phyloP scores from a whole-genome alignment of 2,888 invertebrate genomes.

The Macroteleia sp. region DNA sequence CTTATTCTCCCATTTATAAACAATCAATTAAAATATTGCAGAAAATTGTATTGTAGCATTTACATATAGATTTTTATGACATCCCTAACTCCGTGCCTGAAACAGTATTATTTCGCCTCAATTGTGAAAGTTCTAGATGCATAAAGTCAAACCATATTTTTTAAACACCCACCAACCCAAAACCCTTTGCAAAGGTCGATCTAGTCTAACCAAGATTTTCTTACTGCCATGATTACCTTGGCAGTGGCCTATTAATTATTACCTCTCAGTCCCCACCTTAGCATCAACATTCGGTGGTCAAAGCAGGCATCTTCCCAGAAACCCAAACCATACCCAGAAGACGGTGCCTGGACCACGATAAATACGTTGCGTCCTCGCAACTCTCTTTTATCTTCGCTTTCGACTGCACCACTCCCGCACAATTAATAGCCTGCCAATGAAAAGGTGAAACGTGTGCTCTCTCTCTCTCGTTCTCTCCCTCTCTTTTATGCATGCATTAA shows the following conservation, averaged over 20 bases:
- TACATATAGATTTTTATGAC: too few relatives aligned
- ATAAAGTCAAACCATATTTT: too few relatives aligned
- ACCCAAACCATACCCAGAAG: constrained; percentile 25
- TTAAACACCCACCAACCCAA: too few relatives aligned
- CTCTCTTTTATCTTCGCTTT: constrained; percentile 21
- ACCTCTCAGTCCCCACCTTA: constrained; percentile 5
- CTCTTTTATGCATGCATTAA: constrained; percentile 18
- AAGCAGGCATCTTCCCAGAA: constrained; percentile 34
- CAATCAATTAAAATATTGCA: too few relatives aligned
- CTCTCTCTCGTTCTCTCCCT: not conserved
- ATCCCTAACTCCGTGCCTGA: too few relatives aligned
- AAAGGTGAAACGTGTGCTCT: constrained; percentile 7
- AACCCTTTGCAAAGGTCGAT: too few relatives aligned
- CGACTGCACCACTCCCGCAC: constrained; percentile 16
- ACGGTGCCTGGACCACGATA: constrained; percentile 8
- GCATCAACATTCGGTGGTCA: not conserved
- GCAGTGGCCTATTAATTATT: constrained; percentile 57
- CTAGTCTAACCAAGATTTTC: not conserved
- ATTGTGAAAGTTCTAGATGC: too few relatives aligned
- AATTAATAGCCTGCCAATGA: constrained; percentile 34
- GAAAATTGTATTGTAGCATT: too few relatives aligned
- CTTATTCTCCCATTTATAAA: too few relatives aligned
- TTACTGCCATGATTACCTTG: constrained; percentile 34
- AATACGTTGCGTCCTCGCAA: not conserved
- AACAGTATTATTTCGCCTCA: too few relatives aligned